Base-by-base conservation (phyloP, 2,113 vertebrate species). In the Aegithalos caudatus region DNA sequence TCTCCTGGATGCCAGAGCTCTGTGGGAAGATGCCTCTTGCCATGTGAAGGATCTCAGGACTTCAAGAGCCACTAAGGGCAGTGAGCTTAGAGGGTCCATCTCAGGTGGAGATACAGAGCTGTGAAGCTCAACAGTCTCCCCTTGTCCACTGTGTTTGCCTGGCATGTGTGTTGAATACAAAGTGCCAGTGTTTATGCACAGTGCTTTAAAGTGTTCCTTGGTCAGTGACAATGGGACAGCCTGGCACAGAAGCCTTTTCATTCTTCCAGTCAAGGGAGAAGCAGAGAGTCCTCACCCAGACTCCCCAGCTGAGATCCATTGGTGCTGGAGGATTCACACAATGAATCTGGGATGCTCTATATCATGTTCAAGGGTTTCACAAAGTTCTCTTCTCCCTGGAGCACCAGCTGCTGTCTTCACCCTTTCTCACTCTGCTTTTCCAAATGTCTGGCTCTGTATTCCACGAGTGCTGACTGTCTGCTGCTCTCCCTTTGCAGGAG, bases 401-500 rank as follows among this genome's bases (percentile, higher is more conserved):
- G 58, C 24, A 56, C 40, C 61, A 90, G 15, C 83, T 89, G 81
- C 77, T 80, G 47, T 53, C 64, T 58, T 83, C 67, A 28, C 29
- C 42, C 25, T 79, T 83, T 84, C 65, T 42, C 73, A 48, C n/a
- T 81, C 24, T 74, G 66, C 62, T 78, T 85, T 87, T 83, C 47
- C 35, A 67, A 65, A 44, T 0, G 2, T 38, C 74, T 92, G 53
- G 28, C 77, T 94, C 67, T 91, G 42, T 80, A 13, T 81, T 91
- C 81, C 50, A 6, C 42, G 50, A 74, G 78, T 73, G 29, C 69
- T 62, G 86, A 81, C 33, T 86, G 62, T 50, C 24, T 97, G 51
- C 90, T 96, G 92, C 57, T 95, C 57, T 79, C 57, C 51, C 47
- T 90, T 91, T 56, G 47, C 76, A 99, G 99, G 98, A 99, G 77